Base-by-base conservation (phyloP, 1,140 invertebrate species). In the Cryptotermes secundus region DNA sequence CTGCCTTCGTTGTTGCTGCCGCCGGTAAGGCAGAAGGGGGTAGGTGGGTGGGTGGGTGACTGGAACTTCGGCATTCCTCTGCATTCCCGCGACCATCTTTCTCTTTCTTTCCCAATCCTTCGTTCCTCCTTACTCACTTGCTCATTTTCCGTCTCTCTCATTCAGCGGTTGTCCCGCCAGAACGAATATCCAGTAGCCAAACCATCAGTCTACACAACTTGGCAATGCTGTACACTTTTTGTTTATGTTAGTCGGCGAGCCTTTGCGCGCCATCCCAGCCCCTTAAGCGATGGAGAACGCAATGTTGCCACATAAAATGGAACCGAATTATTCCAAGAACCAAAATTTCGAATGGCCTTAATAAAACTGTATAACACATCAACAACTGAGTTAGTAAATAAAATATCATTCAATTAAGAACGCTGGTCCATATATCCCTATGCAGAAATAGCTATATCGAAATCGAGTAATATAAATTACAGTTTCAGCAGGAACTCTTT, bases 191-290 rank as follows among this genome's bases (percentile, higher is more conserved):
- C 84, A 82, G 84, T 82, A 84, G 84, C 84, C 79, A 65, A 82
- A 84, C 49, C 84, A 84, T 53, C 31, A 35, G 34, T 49, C 84
- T 81, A 38, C 49, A 49, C 38, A 42, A 53, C 53, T 38, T 83
- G 82, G 84, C 84, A 86, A 82, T 72, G n/a, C 80, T 85, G 84
- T 83, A 85, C 84, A 86, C 53, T 85, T 86, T 85, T 85, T 85
- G 84, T 86, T 83, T 86, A 86, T 83, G 84, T 86, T 85, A 83
- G 85, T 79, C 85, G 80, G 82, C 83, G 85, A 85, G 85, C 82
- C 85, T 85, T 34, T 83, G 82, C 85, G 85, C 85, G 85, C 85
- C 83, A 85, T 85, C 85, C 79, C 82, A 83, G 83, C 42, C 85
- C 82, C 85, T 85, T 81, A 80, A 85, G 85, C 82, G 82, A 84